Conservation (phyloP, 2,888 invertebrate species). For the Nymphalis urticae region DNA sequence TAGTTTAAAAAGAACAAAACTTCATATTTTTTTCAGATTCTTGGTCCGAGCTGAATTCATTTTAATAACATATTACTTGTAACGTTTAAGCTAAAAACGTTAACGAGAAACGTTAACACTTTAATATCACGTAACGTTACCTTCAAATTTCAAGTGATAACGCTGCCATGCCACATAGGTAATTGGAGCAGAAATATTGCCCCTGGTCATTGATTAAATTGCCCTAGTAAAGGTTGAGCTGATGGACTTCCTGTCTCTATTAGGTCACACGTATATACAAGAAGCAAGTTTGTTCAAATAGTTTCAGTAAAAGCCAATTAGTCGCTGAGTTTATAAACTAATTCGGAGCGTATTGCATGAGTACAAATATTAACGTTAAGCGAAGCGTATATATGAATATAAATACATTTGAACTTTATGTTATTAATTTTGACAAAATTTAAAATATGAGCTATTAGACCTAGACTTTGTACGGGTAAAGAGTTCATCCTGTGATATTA, state of each 20-base stretch:
- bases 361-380: too few relatives aligned
- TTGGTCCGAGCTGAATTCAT: too few relatives aligned
- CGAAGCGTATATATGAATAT: too few relatives aligned
- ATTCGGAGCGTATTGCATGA: too few relatives aligned
- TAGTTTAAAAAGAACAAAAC: too few relatives aligned
- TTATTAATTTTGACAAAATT: too few relatives aligned
- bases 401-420: too few relatives aligned
- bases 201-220: slow-evolving; percentile 31
- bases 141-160: neutral
- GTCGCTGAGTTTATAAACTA: neutral
- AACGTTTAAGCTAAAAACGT: neutral
- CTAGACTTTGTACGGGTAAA: too few relatives aligned
- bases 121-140: slow-evolving; percentile 2
- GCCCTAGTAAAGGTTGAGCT: slow-evolving; percentile 14
- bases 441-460: too few relatives aligned
- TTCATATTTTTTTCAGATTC: too few relatives aligned
- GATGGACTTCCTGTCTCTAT: slow-evolving; percentile 16
- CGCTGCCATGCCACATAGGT: slow-evolving; percentile 3
- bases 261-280: slow-evolving; percentile 14
- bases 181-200: slow-evolving; percentile 31
- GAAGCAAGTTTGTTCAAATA: neutral
- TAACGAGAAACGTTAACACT: slow-evolving; percentile 1
- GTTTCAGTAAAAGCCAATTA: neutral
- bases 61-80: too few relatives aligned
- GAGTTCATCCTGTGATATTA: too few relatives aligned